Base-by-base conservation (phyloP, 2,888 invertebrate genomes). In the Camponotus fellah region DNA sequence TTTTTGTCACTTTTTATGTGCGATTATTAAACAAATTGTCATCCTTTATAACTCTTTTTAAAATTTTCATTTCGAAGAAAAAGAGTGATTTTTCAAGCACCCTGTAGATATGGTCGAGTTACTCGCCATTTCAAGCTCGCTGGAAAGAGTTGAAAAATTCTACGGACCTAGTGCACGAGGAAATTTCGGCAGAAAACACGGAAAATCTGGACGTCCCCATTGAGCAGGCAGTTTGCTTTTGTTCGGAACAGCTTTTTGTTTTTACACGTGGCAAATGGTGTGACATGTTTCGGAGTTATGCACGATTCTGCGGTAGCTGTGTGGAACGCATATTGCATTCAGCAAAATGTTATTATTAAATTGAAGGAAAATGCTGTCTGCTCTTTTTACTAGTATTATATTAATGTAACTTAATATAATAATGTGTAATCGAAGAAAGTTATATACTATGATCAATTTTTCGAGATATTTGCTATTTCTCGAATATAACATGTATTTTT, bases 111-210 rank as follows among this genome's bases (percentile, higher is more conserved):
- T 26, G 9, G 32, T 69, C 14, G 69, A 58, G 56, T 21, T 58
- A 34, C 43, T 68, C 9, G 26, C 14, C 32, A 26, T 17, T 77
- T 69, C 40, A 49, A 68, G 17, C 43, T 68, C 43, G 34, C 14
- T 32, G 58, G 56, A 43, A 34, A 34, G 32, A 58, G n/a, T 77
- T 68, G 77, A 77, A 77, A 77, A 77, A 77, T 77, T 69, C 58
- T 56, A 43, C 69, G 3, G n/a, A n/a, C 12, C 9, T 17, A 37
- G 9, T 66, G 32, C n/a, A 43, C n/a, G 43, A 43, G n/a, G 0
- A 77, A 69, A 69, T 77, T 43, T 77, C 5, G 43, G 14, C 34
- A 40, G 12, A 68, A 68, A 77, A 12, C 40, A 9, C 26, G 21
- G 58, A 58, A 68, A 77, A 77, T 68, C 77, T 58, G 68, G 68